These are phyloP conservation scores for Setophaga kirtlandii DNA, from an alignment of 2,113 vertebrate species.

Conservation along the genomic window DNA sequence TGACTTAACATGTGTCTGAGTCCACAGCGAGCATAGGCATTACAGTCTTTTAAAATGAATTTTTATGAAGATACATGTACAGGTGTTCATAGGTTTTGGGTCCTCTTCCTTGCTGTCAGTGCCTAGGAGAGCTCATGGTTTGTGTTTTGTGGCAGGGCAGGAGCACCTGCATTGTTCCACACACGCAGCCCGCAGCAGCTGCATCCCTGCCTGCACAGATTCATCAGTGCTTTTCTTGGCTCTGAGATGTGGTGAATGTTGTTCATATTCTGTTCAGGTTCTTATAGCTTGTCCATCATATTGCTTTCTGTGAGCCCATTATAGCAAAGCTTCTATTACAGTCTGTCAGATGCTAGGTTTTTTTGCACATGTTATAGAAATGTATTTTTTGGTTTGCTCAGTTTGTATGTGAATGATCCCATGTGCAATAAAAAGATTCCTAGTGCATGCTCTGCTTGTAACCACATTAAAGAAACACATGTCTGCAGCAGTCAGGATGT, in stretches of 20 bases:
- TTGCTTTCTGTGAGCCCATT: not conserved
- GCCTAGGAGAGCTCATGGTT: not conserved
- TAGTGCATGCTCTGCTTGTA: not conserved
- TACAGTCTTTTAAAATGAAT: not conserved
- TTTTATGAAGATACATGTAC: not conserved
- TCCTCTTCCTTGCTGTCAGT: not conserved
- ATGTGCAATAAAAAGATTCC: not conserved
- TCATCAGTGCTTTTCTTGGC: not conserved
- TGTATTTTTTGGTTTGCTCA: not conserved
- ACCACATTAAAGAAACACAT: constrained; percentile 15
- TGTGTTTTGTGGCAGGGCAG: not conserved
- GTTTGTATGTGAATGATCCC: not conserved
- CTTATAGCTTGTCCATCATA: not conserved
- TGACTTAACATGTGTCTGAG: not conserved
- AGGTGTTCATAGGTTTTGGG: not conserved
- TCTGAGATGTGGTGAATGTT: not conserved
- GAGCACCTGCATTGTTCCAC: not conserved
- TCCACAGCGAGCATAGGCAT: not conserved
- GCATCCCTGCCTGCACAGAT: not conserved
- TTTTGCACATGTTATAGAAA: not conserved
- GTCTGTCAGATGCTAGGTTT: not conserved
- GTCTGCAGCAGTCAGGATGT: constrained; percentile 24
- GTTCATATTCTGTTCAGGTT: not conserved
- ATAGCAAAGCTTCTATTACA: not conserved
- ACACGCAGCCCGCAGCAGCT: not conserved